These are phyloP conservation scores for Lepidochitona cinerea DNA, from an alignment of 2,888 invertebrate genomes.

Conservation along the genomic window DNA sequence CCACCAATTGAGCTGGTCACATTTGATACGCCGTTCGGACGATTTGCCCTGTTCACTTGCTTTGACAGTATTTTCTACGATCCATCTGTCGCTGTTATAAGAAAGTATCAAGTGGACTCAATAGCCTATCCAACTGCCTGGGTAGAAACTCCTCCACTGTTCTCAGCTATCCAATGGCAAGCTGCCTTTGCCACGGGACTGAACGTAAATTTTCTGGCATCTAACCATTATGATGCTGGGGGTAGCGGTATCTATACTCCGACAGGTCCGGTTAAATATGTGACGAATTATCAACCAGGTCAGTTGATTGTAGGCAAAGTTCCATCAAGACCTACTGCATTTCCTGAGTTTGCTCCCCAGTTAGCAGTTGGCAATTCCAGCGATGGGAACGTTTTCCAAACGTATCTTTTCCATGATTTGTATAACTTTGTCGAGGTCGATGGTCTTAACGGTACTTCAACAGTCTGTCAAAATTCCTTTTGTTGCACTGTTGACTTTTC, in stretches of 20 bases:
- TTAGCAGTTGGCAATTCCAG: not conserved
- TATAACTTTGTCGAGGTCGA: not conserved
- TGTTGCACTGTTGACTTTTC: not conserved
- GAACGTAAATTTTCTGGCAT: slow-evolving; percentile 79
- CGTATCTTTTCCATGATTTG: not conserved
- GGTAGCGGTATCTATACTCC: slow-evolving; percentile 82
- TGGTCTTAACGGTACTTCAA: not conserved
- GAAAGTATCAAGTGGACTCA: slow-evolving; percentile 75
- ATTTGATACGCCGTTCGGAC: slow-evolving; percentile 36
- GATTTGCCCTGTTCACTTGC: slow-evolving; percentile 81
- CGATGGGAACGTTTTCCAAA: not conserved
- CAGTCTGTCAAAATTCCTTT: not conserved
- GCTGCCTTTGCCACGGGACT: slow-evolving; percentile 79
- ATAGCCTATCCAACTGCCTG: slow-evolving; percentile 82
- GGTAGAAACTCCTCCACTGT: slow-evolving; percentile 82
- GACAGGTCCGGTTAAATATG: not conserved
- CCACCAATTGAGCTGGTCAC: slow-evolving; percentile 28
- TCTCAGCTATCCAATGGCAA: slow-evolving; percentile 72
- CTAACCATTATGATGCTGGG: slow-evolving; percentile 78
- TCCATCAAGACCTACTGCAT: not conserved
- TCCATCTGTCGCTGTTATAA: slow-evolving; percentile 77
- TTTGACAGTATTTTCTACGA: slow-evolving; percentile 84
- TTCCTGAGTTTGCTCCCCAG: not conserved
- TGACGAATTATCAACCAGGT: not conserved
- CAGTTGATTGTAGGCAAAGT: not conserved